Evolutionary conservation across 2,113 vertebrate genomes (phyloP).

Genomic region (Saguinus imperator): DNA sequence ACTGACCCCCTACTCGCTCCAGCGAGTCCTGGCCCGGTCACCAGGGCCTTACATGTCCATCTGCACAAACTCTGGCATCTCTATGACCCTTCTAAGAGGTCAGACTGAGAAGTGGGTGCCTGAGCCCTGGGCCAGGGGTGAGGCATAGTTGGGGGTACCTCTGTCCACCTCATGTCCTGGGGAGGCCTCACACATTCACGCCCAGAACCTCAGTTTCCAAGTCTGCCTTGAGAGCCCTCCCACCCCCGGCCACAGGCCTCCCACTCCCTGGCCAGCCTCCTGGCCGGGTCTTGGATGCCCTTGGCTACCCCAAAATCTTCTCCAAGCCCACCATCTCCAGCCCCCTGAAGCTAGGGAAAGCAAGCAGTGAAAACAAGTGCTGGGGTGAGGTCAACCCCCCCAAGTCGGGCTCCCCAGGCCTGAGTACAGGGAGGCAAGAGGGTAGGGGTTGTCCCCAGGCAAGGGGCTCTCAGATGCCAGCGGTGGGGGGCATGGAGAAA

Average conservation of each 20-base stretch:
- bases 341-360: neutral
- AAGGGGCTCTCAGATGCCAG: neutral
- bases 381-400: accelerated
- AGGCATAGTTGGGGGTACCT: neutral
- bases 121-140: neutral
- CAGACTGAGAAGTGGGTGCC: neutral
- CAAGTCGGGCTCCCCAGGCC: neutral
- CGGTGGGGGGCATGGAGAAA: accelerated
- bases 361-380: neutral
- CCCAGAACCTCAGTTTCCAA: neutral
- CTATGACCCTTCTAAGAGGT: neutral
- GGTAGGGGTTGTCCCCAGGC: neutral
- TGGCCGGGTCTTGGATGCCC: neutral
- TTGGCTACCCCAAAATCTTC: neutral
- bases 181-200: neutral
- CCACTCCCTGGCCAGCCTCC: neutral
- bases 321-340: neutral
- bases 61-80: neutral
- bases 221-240: too few relatives aligned
- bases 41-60: accelerated
- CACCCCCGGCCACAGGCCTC: neutral
- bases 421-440: accelerated
- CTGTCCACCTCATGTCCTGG: neutral
- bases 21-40: too few relatives aligned
- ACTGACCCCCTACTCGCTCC: neutral